A percentile compares a stretch with the other conserved stretches of the same genome.
phyloP scores from a whole-genome alignment of 2,797 vertebrate genomes.

The Adrianichthys oophorus region DNA sequence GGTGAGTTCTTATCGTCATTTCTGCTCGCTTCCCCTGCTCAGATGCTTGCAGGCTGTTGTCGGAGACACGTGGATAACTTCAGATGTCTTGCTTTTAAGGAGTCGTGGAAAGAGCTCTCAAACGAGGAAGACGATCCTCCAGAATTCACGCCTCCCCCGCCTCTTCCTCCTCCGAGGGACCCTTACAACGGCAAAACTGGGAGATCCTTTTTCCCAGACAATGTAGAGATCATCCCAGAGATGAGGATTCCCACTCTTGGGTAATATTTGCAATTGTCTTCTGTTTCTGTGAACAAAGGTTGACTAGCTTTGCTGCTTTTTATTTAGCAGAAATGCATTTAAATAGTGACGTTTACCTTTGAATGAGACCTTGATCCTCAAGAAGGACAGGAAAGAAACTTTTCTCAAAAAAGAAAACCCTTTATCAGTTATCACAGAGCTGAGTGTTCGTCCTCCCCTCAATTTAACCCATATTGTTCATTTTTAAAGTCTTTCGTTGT shows the following conservation, averaged over 20 bases:
- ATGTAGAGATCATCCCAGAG: constrained; percentile 46
- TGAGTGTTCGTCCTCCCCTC: no score
- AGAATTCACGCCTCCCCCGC: constrained; percentile 87
- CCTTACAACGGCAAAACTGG: constrained; percentile 81
- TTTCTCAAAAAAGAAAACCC: no score
- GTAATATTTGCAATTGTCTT: constrained; percentile 46
- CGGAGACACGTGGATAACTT: background rate
- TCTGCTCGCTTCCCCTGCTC: background rate
- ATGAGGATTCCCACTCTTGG: constrained; percentile 48
- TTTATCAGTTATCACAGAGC: no score
- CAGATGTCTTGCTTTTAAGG: constrained; percentile 65
- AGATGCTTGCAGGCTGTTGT: background rate
- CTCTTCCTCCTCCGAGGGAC: constrained; percentile 84
- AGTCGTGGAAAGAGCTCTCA: constrained; percentile 94
- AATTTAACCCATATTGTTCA: no score
- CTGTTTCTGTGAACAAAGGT: background rate
- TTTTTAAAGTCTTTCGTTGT: no score
- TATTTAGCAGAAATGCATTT: no score
- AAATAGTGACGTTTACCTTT: no score
- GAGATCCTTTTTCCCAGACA: constrained; percentile 66
- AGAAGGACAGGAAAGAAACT: no score
- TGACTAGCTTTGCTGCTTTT: no score
- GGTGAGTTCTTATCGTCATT: constrained; percentile 59
- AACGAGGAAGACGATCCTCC: constrained; percentile 93
- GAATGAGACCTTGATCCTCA: no score